Percentiles rank a stretch among this genome's conserved stretches.
Conservation (phyloP, 2,113 vertebrate genomes). For the Taurulus bubalis region DNA sequence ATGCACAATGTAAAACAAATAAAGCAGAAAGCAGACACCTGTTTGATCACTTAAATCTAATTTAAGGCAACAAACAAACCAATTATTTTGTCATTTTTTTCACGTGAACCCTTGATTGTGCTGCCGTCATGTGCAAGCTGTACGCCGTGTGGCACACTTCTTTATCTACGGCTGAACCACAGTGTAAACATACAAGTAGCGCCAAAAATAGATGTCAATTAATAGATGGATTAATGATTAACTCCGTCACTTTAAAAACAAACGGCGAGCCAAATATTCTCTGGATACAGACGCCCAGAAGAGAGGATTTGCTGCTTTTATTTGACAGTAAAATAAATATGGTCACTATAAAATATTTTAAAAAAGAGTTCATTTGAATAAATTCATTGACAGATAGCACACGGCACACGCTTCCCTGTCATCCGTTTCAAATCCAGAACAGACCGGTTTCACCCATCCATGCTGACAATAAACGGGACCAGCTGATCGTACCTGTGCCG, state of each 20-base stretch:
- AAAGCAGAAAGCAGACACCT: neutral
- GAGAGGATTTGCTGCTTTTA: neutral
- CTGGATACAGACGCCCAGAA: neutral
- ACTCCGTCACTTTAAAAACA: too few species aligned
- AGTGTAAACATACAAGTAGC: neutral
- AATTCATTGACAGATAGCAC: neutral
- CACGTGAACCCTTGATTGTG: neutral
- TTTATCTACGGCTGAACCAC: neutral
- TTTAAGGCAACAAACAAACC: neutral
- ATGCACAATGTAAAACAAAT: neutral
- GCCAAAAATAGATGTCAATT: too few species aligned
- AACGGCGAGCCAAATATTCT: neutral
- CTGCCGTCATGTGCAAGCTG: neutral
- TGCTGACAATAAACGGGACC: neutral
- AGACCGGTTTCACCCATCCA: neutral
- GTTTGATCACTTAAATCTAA: neutral
- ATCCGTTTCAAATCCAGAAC: neutral
- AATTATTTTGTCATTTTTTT: neutral
- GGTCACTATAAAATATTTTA: neutral
- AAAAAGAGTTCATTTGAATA: neutral
- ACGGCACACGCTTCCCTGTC: too few species aligned
- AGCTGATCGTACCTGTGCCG: slow-evolving; percentile 81
- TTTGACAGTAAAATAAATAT: neutral
- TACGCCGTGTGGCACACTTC: too few species aligned
- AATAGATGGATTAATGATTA: too few species aligned